A percentile compares a stretch with the other conserved stretches of the same genome.
phyloP scores from a whole-genome alignment of 2,113 vertebrate species.

The Cyphomyrus plagiostoma region DNA sequence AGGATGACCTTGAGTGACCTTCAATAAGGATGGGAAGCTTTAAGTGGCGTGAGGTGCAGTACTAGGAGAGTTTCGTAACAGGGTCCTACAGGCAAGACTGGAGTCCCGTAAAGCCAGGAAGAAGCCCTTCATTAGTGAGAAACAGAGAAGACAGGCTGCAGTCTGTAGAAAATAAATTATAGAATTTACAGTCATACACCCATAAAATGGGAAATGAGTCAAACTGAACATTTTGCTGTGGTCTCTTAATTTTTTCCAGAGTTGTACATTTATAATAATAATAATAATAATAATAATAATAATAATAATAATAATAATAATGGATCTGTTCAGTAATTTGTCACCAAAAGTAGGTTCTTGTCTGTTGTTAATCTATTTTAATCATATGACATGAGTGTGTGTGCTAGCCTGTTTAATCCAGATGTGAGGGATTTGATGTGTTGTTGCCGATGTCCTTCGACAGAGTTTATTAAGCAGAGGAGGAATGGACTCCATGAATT shows the following conservation, averaged over 20 bases:
- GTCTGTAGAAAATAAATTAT: too few species aligned
- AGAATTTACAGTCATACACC: too few species aligned
- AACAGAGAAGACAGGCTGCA: not conserved
- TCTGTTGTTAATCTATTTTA: not conserved
- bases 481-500: constrained; percentile 92
- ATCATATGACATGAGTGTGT: not conserved
- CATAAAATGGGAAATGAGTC: not conserved
- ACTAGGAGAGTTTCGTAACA: not conserved
- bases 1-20: not conserved
- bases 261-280: not conserved
- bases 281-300: not conserved
- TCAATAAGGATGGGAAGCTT: not conserved
- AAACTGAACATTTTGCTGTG: not conserved
- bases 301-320: not conserved
- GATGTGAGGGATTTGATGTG: not conserved
- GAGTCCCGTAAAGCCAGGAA: not conserved
- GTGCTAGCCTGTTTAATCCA: not conserved
- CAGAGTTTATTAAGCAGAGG: constrained; percentile 96
- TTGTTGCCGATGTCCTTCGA: constrained; percentile 7
- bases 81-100: not conserved
- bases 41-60: not conserved
- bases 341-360: not conserved
- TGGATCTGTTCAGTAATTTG: not conserved
- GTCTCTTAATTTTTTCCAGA: not conserved
- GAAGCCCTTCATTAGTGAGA: not conserved